phyloP scores from a whole-genome alignment of 2,797 vertebrate genomes.

The Arremon brunneinucha region DNA sequence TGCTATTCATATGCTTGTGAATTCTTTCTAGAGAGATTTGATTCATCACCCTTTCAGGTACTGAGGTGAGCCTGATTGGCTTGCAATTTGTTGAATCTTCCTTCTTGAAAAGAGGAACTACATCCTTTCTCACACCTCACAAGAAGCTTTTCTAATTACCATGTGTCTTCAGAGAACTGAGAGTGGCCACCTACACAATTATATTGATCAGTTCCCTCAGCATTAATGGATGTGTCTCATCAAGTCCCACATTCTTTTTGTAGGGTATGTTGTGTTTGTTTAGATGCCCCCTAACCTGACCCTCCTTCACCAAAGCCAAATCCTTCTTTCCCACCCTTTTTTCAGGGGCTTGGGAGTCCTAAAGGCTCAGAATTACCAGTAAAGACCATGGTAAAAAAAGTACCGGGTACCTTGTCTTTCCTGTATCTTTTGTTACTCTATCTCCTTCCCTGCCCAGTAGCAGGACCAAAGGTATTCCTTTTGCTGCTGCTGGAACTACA shows the following conservation, averaged over 20 bases:
- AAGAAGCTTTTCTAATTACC: not conserved
- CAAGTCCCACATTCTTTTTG: rapidly evolving
- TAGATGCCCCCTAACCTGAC: not conserved
- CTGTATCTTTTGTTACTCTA: not conserved
- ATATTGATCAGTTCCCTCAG: not conserved
- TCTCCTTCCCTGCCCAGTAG: not conserved
- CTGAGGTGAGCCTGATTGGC: not conserved
- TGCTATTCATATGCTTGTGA: not conserved
- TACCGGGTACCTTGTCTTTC: not conserved
- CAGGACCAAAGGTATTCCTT: not conserved
- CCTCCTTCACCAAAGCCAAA: not conserved
- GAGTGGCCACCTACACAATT: not conserved
- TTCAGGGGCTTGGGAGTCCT: not conserved
- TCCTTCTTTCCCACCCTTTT: not conserved
- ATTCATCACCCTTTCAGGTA: not conserved
- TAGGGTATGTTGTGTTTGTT: not conserved
- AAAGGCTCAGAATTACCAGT: not conserved
- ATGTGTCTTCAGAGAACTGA: not conserved
- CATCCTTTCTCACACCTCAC: not conserved
- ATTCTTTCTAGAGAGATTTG: not conserved
- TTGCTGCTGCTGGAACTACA: not conserved
- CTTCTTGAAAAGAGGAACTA: not conserved
- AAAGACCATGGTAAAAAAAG: not conserved
- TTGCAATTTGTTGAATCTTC: not conserved
- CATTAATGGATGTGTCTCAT: not conserved